Base-by-base conservation (phyloP, 2,113 vertebrate species). In the Diphyllodes magnificus region DNA sequence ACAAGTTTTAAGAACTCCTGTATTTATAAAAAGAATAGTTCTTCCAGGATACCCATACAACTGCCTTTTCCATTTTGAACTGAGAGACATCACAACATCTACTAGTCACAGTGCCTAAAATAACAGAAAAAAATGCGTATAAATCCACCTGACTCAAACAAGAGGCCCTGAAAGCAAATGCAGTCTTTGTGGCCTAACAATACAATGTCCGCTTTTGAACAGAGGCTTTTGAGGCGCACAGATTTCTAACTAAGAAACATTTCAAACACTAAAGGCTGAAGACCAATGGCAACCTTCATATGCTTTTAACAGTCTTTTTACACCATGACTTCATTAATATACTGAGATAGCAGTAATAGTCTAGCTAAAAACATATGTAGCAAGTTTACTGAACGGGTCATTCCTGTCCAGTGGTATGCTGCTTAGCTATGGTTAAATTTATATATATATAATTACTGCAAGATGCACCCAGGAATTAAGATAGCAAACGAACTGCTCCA, bases 71-170 rank as follows among this genome's bases (percentile, higher is more conserved):
- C 24, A 60, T 21, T 82, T 60, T 50, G 25, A 93, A 82, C 0
- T 66, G 18, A 57, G 39, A 89, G 14, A 71, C 9, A 69, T 57
- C 21, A 31, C 45, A 80, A 44, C 16, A 70, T 8, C 31, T 82
- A 50, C 69, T 66, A 0, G 28, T 54, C 39, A 82, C 24, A 42
- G 20, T 37, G n/a, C 39, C 66, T n/a, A 1, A 84, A 86, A 22
- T 44, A 51, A 69, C 22, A 31, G 19, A 11, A 42, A 33, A 33
- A 70, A 35, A 21, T 0, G 7, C 0, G 2, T 24, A 16, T 54
- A 51, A 59, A 78, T 45, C 18, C 33, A 78, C 35, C 22, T 30
- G 11, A 61, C 20, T 87, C 50, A 80, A 70, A 66, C 0, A 70
- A 12, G 15, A 68, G 28, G 31, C 28, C 30, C 44, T 40, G 44